Evolutionary conservation across 2,888 invertebrate genomes (phyloP).

Genomic region (Iphiclides podalirius): DNA sequence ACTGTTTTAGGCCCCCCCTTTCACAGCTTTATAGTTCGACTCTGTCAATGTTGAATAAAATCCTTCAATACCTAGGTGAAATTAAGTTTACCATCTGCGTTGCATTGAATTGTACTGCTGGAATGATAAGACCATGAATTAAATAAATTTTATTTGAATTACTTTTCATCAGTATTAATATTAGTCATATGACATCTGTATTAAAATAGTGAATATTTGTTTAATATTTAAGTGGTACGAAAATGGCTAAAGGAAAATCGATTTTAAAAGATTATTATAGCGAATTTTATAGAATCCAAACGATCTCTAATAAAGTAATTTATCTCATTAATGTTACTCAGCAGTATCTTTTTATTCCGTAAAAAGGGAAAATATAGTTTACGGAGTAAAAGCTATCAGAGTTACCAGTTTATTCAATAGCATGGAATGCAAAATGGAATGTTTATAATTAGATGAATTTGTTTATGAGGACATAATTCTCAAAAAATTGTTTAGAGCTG

Average conservation of each 20-base stretch:
- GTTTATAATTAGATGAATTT: constrained; percentile 20
- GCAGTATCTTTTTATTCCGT: neutral
- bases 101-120: neutral
- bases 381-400: too few species aligned
- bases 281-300: constrained; percentile 8
- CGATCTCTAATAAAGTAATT: constrained; percentile 1
- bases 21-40: neutral
- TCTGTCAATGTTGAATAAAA: too few species aligned
- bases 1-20: neutral
- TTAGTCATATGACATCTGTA: neutral
- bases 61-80: neutral
- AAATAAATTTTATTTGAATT: neutral
- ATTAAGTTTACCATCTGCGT: neutral
- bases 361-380: neutral
- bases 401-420: constrained; percentile 35
- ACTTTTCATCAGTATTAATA: constrained; percentile 13
- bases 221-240: neutral
- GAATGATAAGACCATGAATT: neutral
- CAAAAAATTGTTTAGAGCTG: neutral
- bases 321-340: neutral
- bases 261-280: neutral
- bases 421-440: constrained; percentile 55
- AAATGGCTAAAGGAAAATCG: neutral
- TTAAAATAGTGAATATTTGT: neutral
- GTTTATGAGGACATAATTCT: constrained; percentile 50